Base-by-base conservation (phyloP, 2,888 invertebrate genomes). In the Perdita meconis region DNA sequence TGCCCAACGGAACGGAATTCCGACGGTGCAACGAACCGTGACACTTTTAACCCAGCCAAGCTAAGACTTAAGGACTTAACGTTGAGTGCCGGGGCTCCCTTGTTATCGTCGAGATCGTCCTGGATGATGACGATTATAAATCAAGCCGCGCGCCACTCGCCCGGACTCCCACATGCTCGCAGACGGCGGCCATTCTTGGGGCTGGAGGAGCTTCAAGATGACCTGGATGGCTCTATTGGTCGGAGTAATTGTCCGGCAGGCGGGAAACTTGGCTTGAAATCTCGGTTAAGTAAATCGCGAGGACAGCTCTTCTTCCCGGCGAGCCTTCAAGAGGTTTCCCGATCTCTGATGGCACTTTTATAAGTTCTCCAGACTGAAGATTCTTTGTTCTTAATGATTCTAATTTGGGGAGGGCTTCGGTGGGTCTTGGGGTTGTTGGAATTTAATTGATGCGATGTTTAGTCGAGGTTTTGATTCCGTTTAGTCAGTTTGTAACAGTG, bases 61-160 rank as follows among this genome's bases (percentile, higher is more conserved):
- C 61, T 36, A 50, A 68, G 87, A 83, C 87, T 83, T 86, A 88
- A 86, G 89, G 87, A 88, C 87, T 90, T 88, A 89, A 89, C 88
- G 87, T 79, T 64, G 79, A 79, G 79, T 56, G 61, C 64, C 42
- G 60, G 16, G 47, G 67, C 56, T 67, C 57, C 55, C 79, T 68
- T 79, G 79, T 79, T 79, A 79, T 79, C 79, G 79, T 72, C 60
- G 64, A 72, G 79, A 79, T 79, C 68, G 64, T 68, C 67, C 67
- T 38, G 57, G 79, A 79, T 68, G 72, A 78, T 67, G 77, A 72
- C 79, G 77, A 79, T 79, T 79, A 77, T 79, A 79, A 77, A 79
- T 79, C 79, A 79, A 65, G 72, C 51, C 36, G 50, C 50, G 38
- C 42, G 75, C 36, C 75, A 60, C 72, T 56, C 72, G 67, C 64